Evolutionary conservation across 2,113 vertebrate species (phyloP), one percentile per base, ranked within the genome.

Genomic region (Mohoua ochrocephala): DNA sequence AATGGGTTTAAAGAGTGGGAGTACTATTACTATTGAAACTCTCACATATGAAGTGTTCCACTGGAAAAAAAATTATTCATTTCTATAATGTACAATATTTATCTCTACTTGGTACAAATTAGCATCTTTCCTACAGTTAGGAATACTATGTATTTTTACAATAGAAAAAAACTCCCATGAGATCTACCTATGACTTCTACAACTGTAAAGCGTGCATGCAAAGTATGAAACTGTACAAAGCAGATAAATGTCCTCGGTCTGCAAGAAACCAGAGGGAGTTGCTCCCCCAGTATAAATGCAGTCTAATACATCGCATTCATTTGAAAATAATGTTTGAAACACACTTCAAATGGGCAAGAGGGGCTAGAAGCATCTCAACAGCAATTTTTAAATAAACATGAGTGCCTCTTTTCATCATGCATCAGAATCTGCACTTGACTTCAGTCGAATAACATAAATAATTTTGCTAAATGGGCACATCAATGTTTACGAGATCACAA

Each of bases 241-340:
- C 26, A 77, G 26, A 92, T 53, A 82, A 85, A 85, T 11, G 64
- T 60, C 85, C 86, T 83, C 57, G 67, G 88, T 77, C 71, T 63
- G 63, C 64, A 77, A 85, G 63, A 84, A 95, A 91, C 13, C 50
- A 83, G 63, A 83, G 83, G 35, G 85, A 93, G 50, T 53, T 91
- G 37, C 33, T 82, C 52, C 33, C 65, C 52, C 23, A n/a, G n/a
- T 42, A 92, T 15, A 96, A 85, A 92, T 27, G 13, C 35, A 73
- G 61, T 73, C 71, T 85, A 61, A 73, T 42, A 57, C 42, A 67
- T 13, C 1, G 0, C 37, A 88, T 65, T 73, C 8, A 33, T 76
- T 90, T 80, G 78, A 90, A 95, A 93, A 94, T 73, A 53, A 41
- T 22, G 28, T 83, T 85, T 96, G 94, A 92, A 95, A 91, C 39